A percentile compares a stretch with the other conserved stretches of the same genome.
phyloP scores from a whole-genome alignment of 2,797 vertebrate species.

The Gallirallus australis region DNA sequence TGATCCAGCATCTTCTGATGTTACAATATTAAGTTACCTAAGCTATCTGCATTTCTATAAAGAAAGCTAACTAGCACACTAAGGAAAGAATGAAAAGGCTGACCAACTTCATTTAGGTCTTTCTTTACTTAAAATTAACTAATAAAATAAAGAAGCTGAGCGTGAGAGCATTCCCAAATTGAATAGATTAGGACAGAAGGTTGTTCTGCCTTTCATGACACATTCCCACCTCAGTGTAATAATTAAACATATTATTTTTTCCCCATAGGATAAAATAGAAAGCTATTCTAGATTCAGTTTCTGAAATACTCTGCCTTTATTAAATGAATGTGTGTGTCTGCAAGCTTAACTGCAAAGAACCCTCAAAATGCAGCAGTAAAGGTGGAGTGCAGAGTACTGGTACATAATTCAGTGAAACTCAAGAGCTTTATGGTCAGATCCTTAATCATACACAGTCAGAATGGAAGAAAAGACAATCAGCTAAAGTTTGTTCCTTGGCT shows the following conservation, averaged over 20 bases:
- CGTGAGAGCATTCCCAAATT: not conserved
- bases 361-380: not conserved
- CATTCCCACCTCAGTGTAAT: not conserved
- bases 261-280: not conserved
- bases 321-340: not conserved
- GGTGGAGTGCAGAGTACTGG: not conserved
- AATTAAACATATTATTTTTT: not conserved
- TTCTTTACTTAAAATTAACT: not conserved
- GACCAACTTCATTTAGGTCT: not conserved
- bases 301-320: not conserved
- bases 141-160: not conserved
- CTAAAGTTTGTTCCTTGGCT: not conserved
- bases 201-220: not conserved
- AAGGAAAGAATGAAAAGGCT: not conserved
- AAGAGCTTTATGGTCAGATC: not conserved
- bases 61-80: not conserved
- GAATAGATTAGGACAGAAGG: not conserved
- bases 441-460: accelerated
- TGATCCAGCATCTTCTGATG: conserved; percentile 10
- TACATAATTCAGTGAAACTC: conserved; percentile 6
- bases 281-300: not conserved
- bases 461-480: not conserved
- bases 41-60: conserved; percentile 16
- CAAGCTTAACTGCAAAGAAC: not conserved
- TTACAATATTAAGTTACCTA: conserved; percentile 45